Evolutionary conservation across 2,797 vertebrate species (phyloP).

Genomic region (Mormyrops boulengeri): DNA sequence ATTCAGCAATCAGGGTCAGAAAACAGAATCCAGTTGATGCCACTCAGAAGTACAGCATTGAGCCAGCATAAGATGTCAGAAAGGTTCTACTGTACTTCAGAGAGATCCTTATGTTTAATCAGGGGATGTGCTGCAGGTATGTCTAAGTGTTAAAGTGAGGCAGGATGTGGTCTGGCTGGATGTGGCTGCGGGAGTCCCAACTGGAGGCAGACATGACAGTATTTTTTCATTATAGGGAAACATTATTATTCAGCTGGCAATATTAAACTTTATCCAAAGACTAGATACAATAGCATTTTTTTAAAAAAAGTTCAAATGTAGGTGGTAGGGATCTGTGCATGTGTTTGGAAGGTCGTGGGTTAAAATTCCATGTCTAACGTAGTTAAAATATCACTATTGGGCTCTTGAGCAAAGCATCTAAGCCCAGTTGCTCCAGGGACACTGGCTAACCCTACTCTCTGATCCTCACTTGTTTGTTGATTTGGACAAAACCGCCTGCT

Average conservation of each 20-base stretch:
- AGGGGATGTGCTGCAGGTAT: not conserved
- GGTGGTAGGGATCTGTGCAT: not conserved
- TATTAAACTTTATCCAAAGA: not conserved
- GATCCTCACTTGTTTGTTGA: not conserved
- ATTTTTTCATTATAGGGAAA: not conserved
- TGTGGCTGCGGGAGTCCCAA: not conserved
- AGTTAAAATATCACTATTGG: not conserved
- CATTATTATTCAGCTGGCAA: not conserved
- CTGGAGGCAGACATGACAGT: not conserved
- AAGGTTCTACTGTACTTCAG: not conserved
- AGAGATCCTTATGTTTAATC: not conserved
- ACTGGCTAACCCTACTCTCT: not conserved
- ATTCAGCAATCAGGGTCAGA: not conserved
- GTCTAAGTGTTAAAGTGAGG: not conserved
- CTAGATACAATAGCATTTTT: not conserved
- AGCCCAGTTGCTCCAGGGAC: not conserved
- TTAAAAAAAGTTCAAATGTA: not conserved
- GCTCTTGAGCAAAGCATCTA: not conserved
- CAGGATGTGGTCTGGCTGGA: not conserved
- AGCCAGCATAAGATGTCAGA: not conserved
- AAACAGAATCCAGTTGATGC: not conserved
- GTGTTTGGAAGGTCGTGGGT: not conserved
- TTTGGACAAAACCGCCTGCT: not conserved
- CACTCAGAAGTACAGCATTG: not conserved
- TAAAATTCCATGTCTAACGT: not conserved